Percentiles rank a stretch among this genome's conserved stretches.
These are phyloP conservation scores for Ceuthmochares aereus DNA, from an alignment of 2,113 vertebrate species.

Conservation along the genomic window DNA sequence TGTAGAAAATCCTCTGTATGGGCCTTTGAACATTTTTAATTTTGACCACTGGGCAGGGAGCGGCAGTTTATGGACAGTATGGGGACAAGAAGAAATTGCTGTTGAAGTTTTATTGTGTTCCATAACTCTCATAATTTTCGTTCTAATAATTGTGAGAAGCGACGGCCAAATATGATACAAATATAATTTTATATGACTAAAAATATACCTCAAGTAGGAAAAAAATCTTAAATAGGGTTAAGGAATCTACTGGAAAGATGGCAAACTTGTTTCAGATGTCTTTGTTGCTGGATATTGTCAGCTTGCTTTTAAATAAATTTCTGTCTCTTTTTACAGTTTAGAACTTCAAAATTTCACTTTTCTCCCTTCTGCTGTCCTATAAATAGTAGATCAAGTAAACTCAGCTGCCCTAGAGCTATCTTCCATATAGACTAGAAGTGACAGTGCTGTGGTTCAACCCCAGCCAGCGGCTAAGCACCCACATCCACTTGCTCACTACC, in stretches of 20 bases:
- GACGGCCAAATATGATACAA: not conserved
- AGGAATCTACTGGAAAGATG: not conserved
- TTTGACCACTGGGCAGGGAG: not conserved
- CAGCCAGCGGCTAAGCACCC: too few species aligned
- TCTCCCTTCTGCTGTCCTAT: too few species aligned
- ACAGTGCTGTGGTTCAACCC: too few species aligned
- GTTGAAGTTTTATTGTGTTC: not conserved
- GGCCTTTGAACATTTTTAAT: not conserved
- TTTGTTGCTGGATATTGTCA: not conserved
- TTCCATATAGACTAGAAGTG: too few species aligned
- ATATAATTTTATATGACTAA: not conserved
- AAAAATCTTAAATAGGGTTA: not conserved
- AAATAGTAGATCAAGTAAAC: too few species aligned
- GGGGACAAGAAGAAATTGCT: not conserved
- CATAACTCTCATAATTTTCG: not conserved
- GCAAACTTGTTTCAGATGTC: not conserved
- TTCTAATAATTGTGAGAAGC: not conserved
- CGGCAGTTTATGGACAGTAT: not conserved
- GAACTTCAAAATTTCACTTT: too few species aligned
- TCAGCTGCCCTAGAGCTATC: too few species aligned
- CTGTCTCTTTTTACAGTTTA: too few species aligned
- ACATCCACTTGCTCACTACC: too few species aligned
- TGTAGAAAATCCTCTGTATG: not conserved
- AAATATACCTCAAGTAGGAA: not conserved
- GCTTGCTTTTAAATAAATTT: not conserved